Percentiles rank a stretch among this genome's conserved stretches.
Evolutionary conservation across 1,140 invertebrate species (phyloP).

Genomic region (Drosophila sulfurigaster): DNA sequence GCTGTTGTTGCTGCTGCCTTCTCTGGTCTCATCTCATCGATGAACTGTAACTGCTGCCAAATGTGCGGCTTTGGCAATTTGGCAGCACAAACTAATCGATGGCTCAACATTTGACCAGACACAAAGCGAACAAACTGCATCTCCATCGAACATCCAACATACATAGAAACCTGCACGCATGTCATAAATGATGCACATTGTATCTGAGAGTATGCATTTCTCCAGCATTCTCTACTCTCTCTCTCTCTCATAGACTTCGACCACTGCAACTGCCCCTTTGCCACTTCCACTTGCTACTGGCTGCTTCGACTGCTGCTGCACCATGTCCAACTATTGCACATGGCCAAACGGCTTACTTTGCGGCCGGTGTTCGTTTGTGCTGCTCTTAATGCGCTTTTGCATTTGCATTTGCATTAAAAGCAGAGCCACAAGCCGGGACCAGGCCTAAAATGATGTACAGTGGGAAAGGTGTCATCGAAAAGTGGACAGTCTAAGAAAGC

Average conservation of each 20-base stretch:
- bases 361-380: conserved; percentile 60
- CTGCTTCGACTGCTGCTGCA: not conserved
- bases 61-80: conserved; percentile 75
- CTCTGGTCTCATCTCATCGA: not conserved
- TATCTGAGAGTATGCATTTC: conserved; percentile 55
- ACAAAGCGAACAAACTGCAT: conserved; percentile 60
- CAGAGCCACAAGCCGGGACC: conserved; percentile 42
- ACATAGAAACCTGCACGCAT: conserved; percentile 21
- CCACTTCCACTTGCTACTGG: not conserved
- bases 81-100: conserved; percentile 76
- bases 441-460: conserved; percentile 48
- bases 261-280: conserved; percentile 11
- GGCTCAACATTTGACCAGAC: conserved; percentile 77
- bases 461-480: conserved; percentile 2
- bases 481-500: not conserved
- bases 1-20: not conserved
- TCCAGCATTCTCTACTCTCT: conserved; percentile 13
- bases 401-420: conserved; percentile 79
- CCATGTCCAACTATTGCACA: conserved; percentile 6
- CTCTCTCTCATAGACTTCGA: not conserved
- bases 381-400: conserved; percentile 74
- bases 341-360: conserved; percentile 62
- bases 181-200: conserved; percentile 79
- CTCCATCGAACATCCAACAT: not conserved
- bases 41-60: conserved; percentile 21